phyloP scores from a whole-genome alignment of 2,113 vertebrate species.

The Antechinus stuartii region DNA sequence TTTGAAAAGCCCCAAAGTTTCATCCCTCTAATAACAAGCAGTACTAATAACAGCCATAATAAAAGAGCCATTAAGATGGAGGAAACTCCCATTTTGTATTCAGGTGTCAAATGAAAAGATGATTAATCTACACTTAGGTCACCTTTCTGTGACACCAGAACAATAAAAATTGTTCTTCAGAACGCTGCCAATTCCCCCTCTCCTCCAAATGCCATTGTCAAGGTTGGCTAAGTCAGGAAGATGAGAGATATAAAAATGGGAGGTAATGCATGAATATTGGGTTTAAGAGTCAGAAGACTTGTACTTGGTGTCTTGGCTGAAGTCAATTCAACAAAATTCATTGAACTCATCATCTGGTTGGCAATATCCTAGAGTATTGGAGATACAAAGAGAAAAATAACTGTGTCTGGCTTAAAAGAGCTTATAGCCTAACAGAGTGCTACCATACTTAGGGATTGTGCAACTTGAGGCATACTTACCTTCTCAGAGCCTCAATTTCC shows the following conservation, averaged over 20 bases:
- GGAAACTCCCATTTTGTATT: constrained; percentile 21
- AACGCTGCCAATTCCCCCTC: not conserved
- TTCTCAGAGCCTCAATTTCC: not conserved
- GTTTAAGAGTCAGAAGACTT: not conserved
- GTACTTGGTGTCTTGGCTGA: not conserved
- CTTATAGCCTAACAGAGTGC: not conserved
- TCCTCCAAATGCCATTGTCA: constrained; percentile 6
- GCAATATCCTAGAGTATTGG: not conserved
- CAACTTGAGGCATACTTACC: not conserved
- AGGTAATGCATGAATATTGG: not conserved
- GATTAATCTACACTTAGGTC: constrained; percentile 27
- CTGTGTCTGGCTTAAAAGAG: not conserved
- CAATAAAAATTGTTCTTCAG: not conserved
- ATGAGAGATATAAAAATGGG: not conserved
- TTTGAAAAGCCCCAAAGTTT: not conserved
- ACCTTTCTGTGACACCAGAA: constrained; percentile 17
- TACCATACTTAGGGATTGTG: not conserved
- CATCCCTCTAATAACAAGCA: not conserved
- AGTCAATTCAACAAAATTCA: not conserved
- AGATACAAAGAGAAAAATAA: not conserved
- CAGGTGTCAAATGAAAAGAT: constrained; percentile 11
- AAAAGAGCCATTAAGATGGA: not conserved
- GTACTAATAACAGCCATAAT: not conserved
- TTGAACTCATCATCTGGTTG: not conserved
- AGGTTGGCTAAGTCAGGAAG: not conserved